Base-by-base conservation (phyloP, 2,888 invertebrate species). In the Plagiodera versicolora region DNA sequence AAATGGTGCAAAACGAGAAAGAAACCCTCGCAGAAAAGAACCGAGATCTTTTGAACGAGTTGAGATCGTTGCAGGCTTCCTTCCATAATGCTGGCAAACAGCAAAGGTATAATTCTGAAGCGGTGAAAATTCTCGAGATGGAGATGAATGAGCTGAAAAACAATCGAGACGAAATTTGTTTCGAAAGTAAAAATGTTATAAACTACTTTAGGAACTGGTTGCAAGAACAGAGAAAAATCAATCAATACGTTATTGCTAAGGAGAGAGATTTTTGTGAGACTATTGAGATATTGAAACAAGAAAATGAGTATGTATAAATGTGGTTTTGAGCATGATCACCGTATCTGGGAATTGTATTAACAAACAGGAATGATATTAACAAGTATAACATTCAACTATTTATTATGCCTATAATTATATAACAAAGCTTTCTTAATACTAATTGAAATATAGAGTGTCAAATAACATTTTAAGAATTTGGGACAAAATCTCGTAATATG, bases 201-300 rank as follows among this genome's bases (percentile, higher is more conserved):
- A 68, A 72, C 52, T 77, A 79, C 59, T 78, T 80, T 4, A 72
- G 73, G 30, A 67, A 68, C 30, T 81, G 81, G 81, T 65, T 81
- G 57, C 69, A 75, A 49, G 79, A 81, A 62, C 80, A 81, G 66
- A 73, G 72, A 58, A 71, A 69, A 58, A 78, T 80, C 24, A 79
- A 79, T 65, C 66, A 72, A 14, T 67, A 74, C 44, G 56, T 74
- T 30, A 66, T 62, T 17, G 50, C 54, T 17, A 72, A 64, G 58
- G 65, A 70, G 20, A 70, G 69, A 54, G 70, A 73, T 51, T 74
- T 78, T 62, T 71, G 72, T 57, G 58, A 68, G 18, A 66, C 71
- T 5, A 77, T 78, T 54, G 61, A 69, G 11, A 72, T 70, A 61
- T 68, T 76, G 47, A 72, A 72, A 54, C 65, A 70, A 19, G 72